Percentiles rank a stretch among this genome's conserved stretches.
These are phyloP conservation scores for Phenganax subtilis DNA, from an alignment of 92 coral and sea anemone genomes.

Conservation along the genomic window DNA sequence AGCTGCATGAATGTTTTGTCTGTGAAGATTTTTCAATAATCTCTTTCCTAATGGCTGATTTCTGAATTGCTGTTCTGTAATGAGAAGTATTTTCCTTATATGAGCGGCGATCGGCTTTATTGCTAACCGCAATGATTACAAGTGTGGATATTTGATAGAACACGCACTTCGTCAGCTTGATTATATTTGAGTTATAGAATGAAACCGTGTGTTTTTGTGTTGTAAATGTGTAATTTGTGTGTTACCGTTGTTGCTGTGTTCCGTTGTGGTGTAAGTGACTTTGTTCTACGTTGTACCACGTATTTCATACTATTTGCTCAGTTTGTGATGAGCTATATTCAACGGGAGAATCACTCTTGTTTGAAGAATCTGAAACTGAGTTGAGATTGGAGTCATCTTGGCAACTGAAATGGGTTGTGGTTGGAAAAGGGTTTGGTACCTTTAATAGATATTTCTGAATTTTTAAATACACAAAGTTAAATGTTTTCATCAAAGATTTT, in stretches of 20 bases:
- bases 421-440: no score
- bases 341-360: constrained; percentile 10
- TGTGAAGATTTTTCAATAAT: constrained; percentile 22
- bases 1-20: background rate
- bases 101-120: background rate
- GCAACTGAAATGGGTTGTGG: no score
- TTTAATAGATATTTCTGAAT: no score
- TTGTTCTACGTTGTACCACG: background rate
- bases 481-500: background rate
- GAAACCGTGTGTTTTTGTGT: background rate
- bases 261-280: background rate
- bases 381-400: background rate
- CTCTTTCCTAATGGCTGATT: background rate
- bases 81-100: constrained; percentile 33
- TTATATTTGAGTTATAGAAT: background rate
- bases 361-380: constrained; percentile 30
- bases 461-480: no score
- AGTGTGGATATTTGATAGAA: constrained; percentile 12
- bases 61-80: constrained; percentile 13
- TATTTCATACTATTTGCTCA: constrained; percentile 2
- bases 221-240: background rate
- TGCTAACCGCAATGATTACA: constrained; percentile 25
- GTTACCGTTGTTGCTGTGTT: background rate
- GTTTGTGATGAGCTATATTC: constrained; percentile 25
- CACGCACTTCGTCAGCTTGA: background rate